Conservation (phyloP, 2,113 vertebrate species). For the Pipra filicauda region DNA sequence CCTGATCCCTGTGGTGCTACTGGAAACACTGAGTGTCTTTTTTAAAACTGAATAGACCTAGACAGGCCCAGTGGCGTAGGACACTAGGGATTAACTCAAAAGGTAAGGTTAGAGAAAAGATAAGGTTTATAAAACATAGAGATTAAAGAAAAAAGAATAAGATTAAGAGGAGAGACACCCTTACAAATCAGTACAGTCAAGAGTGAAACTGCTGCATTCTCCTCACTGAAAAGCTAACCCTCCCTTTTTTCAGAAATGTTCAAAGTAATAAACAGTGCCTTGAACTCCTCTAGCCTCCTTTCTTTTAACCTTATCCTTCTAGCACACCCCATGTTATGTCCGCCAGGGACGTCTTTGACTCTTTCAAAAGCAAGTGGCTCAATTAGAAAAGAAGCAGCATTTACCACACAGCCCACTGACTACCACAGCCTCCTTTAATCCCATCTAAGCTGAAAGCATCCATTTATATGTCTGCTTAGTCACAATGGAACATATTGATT, state of each 20-base stretch:
- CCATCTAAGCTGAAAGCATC: not conserved
- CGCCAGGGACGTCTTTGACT: slow-evolving; percentile 6
- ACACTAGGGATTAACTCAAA: not conserved
- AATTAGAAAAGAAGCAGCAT: slow-evolving; percentile 42
- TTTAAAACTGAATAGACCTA: not conserved
- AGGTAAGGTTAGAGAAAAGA: slow-evolving; percentile 3
- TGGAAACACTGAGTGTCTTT: not conserved
- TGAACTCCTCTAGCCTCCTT: not conserved
- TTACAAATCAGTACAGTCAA: slow-evolving; percentile 26
- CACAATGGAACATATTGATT: slow-evolving; percentile 39
- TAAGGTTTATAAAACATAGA: slow-evolving; percentile 31
- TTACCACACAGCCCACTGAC: not conserved
- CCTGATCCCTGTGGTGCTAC: not conserved
- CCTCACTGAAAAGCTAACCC: slow-evolving; percentile 21
- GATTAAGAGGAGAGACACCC: slow-evolving; percentile 7
- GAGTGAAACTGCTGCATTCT: slow-evolving; percentile 18
- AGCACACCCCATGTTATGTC: slow-evolving; percentile 11
- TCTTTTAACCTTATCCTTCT: slow-evolving; percentile 15
- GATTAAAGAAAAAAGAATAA: slow-evolving; percentile 44
- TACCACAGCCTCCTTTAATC: not conserved
- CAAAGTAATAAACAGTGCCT: slow-evolving; percentile 41
- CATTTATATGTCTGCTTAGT: not conserved
- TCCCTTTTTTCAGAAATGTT: slow-evolving; percentile 37
- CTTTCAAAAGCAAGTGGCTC: slow-evolving; percentile 18
- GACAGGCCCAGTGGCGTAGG: not conserved